Evolutionary conservation across 2,113 vertebrate genomes (phyloP), one percentile per base, ranked within the genome.

Genomic region (Enhydra lutris): DNA sequence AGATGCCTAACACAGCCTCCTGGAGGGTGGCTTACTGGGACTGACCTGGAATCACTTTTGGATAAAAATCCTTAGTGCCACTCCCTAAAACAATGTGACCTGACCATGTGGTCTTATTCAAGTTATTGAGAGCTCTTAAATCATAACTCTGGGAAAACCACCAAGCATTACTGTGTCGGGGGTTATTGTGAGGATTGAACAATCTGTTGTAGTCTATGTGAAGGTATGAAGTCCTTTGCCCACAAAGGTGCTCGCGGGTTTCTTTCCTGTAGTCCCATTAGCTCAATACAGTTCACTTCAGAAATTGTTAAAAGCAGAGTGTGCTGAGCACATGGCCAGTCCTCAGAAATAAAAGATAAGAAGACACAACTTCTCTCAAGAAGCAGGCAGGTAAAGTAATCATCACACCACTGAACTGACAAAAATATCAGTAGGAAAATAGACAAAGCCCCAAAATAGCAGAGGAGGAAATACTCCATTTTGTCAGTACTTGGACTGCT

Each of bases 391-490:
- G 15, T 6, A 55, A 79, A 55, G 45, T 74, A 14, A 59, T 36
- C 24, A 50, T 42, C 21, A 6, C 0, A 42, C 3, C 8, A 6
- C 17, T 9, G 6, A 81, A 14, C 13, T 34, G 39, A 89, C 42
- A 52, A 76, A 93, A 82, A 61, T 24, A 92, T 18, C 39, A 55
- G n/a, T 45, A 82, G 57, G 45, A 67, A 95, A 69, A 71, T 74
- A n/a, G 3, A 45, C 1, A n/a, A 92, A 73, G n/a, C 29, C n/a
- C 7, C 6, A 7, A 89, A 84, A 47, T 21, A 47, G 13, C n/a
- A 29, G 57, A 79, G 84, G 17, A 79, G 21, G 79, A 84, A 79
- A 57, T 34, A 55, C 4, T 82, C 89, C n/a, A 55, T 23, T 94
- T 42, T 47, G 14, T 4, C 29, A 69, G 21, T 74, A 21, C 55